Base-by-base conservation (phyloP, 2,113 vertebrate genomes). In the Rallus limicola region DNA sequence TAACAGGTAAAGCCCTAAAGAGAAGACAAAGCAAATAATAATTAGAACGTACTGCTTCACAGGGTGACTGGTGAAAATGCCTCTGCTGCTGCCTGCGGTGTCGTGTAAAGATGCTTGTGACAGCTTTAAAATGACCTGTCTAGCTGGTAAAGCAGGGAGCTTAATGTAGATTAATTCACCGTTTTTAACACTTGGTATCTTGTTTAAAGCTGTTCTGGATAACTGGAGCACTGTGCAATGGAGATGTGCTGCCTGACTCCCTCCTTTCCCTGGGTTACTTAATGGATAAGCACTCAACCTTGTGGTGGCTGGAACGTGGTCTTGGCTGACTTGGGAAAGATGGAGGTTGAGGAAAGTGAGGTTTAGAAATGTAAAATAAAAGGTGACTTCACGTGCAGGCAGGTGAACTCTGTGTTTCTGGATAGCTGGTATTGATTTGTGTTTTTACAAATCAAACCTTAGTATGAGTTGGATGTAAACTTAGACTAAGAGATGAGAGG, bases 1-100 rank as follows among this genome's bases (percentile, higher is more conserved):
- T 90, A 70, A 92, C 46, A 86, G 50, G 52, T 63, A 92, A 83
- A 94, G 46, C 53, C 62, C 67, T 62, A 62, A 90, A 48, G 28
- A 77, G 75, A 83, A 94, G 59, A 81, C 64, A 95, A 90, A 94
- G 36, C 80, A 91, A 96, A 85, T 80, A 86, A 65, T 59, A 91
- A 86, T 86, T 83, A 90, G 72, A 68, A 59, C 0, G 0, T 34
- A 5, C 25, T 60, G 55, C 62, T 82, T 60, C 59, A 9, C 20
- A 26, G 78, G 67, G 56, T 69, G 50, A 72, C 38, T 71, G 65
- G 82, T 88, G 82, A 33, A 48, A 71, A 50, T 6, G 44, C 74
- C 86, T 65, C 50, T 20, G 9, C 33, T n/a, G 74, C 74, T 82
- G 28, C 53, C 4, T 40, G 83, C 92, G 42, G 28, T 5, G 46